These are phyloP conservation scores for Rhaphigaster nebulosa DNA, from an alignment of 2,888 invertebrate genomes.

Conservation along the genomic window DNA sequence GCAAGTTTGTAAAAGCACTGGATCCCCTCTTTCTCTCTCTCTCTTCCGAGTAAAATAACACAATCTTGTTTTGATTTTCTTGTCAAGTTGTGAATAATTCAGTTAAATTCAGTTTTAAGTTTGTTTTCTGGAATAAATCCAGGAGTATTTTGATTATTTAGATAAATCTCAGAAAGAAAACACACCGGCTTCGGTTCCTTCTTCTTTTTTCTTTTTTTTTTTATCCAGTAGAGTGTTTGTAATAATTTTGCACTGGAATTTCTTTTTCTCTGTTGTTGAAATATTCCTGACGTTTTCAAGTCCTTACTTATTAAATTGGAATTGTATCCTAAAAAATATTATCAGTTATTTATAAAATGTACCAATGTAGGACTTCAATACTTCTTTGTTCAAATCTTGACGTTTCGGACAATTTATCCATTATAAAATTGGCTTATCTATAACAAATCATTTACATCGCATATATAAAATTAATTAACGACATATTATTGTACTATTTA, in stretches of 20 bases:
- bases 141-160: constrained; percentile 9
- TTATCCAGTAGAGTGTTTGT: neutral
- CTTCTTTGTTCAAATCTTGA: too few relatives aligned
- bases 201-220: neutral
- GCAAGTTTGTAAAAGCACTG: constrained; percentile 29
- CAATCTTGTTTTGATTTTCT: constrained; percentile 38
- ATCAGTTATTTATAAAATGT: too few relatives aligned
- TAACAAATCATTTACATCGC: too few relatives aligned
- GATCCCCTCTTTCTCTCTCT: neutral
- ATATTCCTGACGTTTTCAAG: neutral
- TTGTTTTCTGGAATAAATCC: constrained; percentile 7
- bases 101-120: constrained; percentile 1
- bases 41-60: constrained; percentile 29
- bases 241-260: neutral
- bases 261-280: neutral
- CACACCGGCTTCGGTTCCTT: neutral
- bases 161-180: neutral
- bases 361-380: too few relatives aligned
- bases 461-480: too few relatives aligned
- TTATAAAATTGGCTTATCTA: too few relatives aligned
- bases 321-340: neutral
- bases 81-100: constrained; percentile 26
- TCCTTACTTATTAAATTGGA: neutral
- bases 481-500: too few relatives aligned
- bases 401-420: too few relatives aligned